Percentiles rank a stretch among this genome's conserved stretches.
phyloP scores from a whole-genome alignment of 2,797 vertebrate species.

The Acrocephalus scirpaceus region DNA sequence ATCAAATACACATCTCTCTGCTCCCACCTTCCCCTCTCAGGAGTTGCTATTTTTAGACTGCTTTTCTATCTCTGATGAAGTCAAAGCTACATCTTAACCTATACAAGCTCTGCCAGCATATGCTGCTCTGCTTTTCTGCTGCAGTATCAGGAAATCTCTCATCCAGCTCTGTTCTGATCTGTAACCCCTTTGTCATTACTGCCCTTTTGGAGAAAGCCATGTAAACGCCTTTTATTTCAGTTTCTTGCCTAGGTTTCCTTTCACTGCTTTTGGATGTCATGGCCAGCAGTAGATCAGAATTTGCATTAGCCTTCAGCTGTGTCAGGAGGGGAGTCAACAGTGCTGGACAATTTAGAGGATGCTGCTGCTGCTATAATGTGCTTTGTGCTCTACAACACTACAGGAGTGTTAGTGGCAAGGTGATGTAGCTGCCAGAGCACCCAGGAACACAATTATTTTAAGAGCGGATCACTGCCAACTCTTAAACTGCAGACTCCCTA shows the following conservation, averaged over 20 bases:
- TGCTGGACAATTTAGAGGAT: not conserved
- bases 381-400: not conserved
- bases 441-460: not conserved
- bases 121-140: not conserved
- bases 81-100: constrained; percentile 25
- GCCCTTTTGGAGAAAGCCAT: not conserved
- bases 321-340: not conserved
- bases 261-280: not conserved
- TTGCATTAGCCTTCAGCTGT: constrained; percentile 9
- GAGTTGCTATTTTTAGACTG: constrained; percentile 21
- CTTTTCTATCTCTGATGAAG: constrained; percentile 2
- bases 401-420: not conserved
- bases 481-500: not conserved
- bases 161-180: not conserved
- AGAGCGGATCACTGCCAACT: not conserved
- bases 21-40: not conserved
- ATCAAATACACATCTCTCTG: not conserved
- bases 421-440: not conserved
- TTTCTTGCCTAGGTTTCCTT: not conserved
- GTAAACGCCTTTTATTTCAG: not conserved
- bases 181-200: not conserved
- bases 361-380: not conserved
- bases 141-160: not conserved
- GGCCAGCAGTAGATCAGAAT: not conserved
- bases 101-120: not conserved